Evolutionary conservation across 2,113 vertebrate genomes (phyloP), one percentile per base, ranked within the genome.

Genomic region (Lethenteron camtschaticum): DNA sequence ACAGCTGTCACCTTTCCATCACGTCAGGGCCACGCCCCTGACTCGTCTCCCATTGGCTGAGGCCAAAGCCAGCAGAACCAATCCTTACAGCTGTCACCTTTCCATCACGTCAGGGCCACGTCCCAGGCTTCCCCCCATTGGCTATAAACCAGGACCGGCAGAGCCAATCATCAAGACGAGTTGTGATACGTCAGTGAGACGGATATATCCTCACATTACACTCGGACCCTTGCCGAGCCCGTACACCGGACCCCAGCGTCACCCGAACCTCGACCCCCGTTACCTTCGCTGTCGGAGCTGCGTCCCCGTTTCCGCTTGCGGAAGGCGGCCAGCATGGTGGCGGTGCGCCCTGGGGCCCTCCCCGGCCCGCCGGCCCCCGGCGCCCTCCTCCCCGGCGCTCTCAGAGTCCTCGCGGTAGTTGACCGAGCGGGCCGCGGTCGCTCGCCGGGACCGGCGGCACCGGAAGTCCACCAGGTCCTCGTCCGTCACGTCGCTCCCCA

Each of bases 361-460:
- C 82, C 83, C 83, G 9, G 75, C 71, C 74, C 59, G 74, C n/a
- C 79, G 77, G 1, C 81, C 74, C 9, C 82, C 80, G 72, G 83
- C 77, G 20, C 82, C 81, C 9, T 84, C 81, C 71, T 80, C 82
- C 72, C 83, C 83, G 9, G 95, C 90, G 0, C 88, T 94, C 69
- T 94, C 90, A 0, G 94, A 90, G n/a, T 90, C 91, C 78, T 99
- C 94, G 4, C 86, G 83, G 71, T 99, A 99, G 80, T 99, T 96
- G 69, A 99, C 90, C 78, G 89, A 85, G 76, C 87, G 83, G 69
- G 82, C 85, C 77, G 86, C 89, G 75, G 91, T 90, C 24, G 24
- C 24, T 70, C 94, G 82, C 73, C 88, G 83, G 60, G 89, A 87
- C 20, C 89, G 81, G 68, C 87, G 84, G 24, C 24, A 6, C 78